These are phyloP conservation scores for Chymomyza amoena DNA, from an alignment of 2,888 invertebrate species.

Conservation along the genomic window DNA sequence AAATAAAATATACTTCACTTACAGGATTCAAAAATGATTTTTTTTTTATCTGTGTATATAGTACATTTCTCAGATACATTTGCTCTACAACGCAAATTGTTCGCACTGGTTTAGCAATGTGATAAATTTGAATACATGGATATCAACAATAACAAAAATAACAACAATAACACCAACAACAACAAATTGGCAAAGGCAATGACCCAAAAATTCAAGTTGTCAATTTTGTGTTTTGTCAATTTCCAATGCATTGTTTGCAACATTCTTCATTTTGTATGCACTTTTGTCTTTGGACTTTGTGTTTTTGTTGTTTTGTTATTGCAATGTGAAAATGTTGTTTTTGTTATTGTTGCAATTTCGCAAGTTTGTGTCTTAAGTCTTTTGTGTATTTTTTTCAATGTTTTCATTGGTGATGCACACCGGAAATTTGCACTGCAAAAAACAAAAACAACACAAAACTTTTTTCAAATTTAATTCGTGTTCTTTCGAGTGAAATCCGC, in stretches of 20 bases:
- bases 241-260: constrained; percentile 21
- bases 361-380: constrained; percentile 49
- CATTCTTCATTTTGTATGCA: constrained; percentile 29
- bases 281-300: constrained; percentile 18
- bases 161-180: constrained; percentile 6
- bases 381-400: constrained; percentile 30
- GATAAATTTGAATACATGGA: neutral
- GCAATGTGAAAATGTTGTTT: constrained; percentile 24
- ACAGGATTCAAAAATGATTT: too few species aligned
- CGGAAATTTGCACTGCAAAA: constrained; percentile 30
- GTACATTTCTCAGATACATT: neutral
- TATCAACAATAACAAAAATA: constrained; percentile 3
- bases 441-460: neutral
- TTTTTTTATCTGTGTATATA: too few species aligned
- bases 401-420: constrained; percentile 29
- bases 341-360: constrained; percentile 1
- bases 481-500: constrained; percentile 56
- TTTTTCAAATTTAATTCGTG: neutral
- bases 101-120: neutral
- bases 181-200: constrained; percentile 48
- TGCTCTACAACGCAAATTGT: neutral
- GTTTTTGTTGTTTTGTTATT: constrained; percentile 28
- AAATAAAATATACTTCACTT: too few species aligned
- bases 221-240: constrained; percentile 13
- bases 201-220: constrained; percentile 43